phyloP scores from a whole-genome alignment of 2,888 invertebrate genomes.

The Heliconius ethilla region DNA sequence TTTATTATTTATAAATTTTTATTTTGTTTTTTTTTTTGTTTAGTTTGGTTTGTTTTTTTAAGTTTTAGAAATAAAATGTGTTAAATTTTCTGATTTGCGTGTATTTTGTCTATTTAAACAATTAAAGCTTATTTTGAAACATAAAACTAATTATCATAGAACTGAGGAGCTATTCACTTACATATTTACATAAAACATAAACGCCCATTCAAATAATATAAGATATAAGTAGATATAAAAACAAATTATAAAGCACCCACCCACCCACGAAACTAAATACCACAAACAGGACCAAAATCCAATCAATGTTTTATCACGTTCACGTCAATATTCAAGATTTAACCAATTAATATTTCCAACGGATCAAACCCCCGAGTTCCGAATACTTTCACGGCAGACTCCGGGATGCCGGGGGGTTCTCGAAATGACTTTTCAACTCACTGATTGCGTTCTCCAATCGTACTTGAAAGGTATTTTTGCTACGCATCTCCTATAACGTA shows the following conservation, averaged over 20 bases:
- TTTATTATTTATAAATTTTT: neutral
- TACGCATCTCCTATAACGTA: conserved; percentile 15
- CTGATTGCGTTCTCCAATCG: conserved; percentile 29
- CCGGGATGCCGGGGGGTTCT: conserved; percentile 30
- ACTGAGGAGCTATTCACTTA: neutral
- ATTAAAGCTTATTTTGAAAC: neutral
- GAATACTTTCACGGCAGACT: conserved; percentile 69
- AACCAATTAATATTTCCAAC: conserved; percentile 68
- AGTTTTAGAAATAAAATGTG: neutral
- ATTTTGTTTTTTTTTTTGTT: neutral
- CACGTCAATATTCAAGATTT: conserved; percentile 53
- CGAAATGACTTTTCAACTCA: conserved; percentile 30
- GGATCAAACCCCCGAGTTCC: conserved; percentile 64
- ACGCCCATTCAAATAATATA: neutral
- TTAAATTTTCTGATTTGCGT: neutral
- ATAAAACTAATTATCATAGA: neutral
- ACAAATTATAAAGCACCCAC: neutral
- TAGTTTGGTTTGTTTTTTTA: neutral
- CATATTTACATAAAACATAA: neutral
- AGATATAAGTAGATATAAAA: neutral
- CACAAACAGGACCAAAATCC: conserved; percentile 6
- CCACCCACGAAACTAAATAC: neutral
- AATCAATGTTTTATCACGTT: conserved; percentile 25
- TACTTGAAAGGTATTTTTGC: conserved; percentile 28
- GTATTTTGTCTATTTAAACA: neutral